phyloP scores from a whole-genome alignment of 2,797 vertebrate species.

The Crenuchus spilurus region DNA sequence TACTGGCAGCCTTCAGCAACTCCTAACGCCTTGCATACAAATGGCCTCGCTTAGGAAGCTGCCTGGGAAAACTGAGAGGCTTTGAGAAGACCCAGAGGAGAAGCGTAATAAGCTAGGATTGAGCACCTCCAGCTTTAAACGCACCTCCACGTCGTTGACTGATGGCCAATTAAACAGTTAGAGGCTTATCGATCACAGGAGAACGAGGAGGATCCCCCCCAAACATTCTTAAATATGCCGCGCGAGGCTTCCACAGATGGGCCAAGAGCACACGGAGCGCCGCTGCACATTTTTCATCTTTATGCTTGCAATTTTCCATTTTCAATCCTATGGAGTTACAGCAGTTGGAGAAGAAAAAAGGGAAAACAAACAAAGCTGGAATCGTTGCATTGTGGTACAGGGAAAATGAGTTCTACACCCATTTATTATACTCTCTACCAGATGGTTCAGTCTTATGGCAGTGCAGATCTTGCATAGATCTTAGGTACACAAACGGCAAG shows the following conservation, averaged over 20 bases:
- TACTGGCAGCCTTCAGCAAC: constrained; percentile 74
- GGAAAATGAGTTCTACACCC: constrained; percentile 14
- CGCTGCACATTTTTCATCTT: constrained; percentile 39
- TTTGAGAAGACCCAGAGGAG: constrained; percentile 73
- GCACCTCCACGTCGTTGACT: constrained; percentile 76
- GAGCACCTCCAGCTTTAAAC: constrained; percentile 77
- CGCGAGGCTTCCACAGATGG: constrained; percentile 38
- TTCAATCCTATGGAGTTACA: constrained; percentile 42
- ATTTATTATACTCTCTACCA: constrained; percentile 46
- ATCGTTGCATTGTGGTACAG: constrained; percentile 1
- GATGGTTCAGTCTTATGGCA: constrained; percentile 50
- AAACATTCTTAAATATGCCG: constrained; percentile 66
- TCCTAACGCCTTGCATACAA: constrained; percentile 77
- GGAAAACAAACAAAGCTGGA: constrained; percentile 13
- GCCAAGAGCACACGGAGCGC: constrained; percentile 13
- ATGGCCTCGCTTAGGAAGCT: constrained; percentile 68
- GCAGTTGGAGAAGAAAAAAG: constrained; percentile 1
- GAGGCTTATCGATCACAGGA: constrained; percentile 76
- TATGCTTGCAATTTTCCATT: constrained; percentile 10
- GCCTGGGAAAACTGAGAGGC: constrained; percentile 68
- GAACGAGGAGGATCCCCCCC: constrained; percentile 62
- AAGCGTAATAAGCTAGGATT: constrained; percentile 74
- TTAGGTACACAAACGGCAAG: constrained; percentile 5
- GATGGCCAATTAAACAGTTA: constrained; percentile 83
- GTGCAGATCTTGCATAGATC: constrained; percentile 43